These are phyloP conservation scores for Phenganax stokvisi DNA, from an alignment of 92 coral and sea anemone species.

Conservation along the genomic window DNA sequence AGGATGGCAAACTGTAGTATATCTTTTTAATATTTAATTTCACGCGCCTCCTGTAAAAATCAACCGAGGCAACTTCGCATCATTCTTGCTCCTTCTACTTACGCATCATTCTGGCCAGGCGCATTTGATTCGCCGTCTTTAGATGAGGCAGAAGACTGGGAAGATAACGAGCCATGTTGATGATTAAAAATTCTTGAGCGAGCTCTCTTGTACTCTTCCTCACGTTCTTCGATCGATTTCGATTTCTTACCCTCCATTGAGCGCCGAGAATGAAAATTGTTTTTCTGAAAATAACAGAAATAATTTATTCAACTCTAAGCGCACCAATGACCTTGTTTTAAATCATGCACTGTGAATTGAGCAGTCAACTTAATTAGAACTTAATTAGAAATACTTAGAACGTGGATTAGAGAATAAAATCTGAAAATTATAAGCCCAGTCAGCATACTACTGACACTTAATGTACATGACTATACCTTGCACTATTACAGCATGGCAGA, in stretches of 20 bases:
- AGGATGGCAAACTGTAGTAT: not conserved
- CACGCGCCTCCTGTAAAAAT: not conserved
- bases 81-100: not conserved
- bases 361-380: too few relatives aligned
- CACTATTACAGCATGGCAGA: too few relatives aligned
- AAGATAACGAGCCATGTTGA: conserved; percentile 67
- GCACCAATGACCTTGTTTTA: too few relatives aligned
- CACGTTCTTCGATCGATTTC: conserved; percentile 95
- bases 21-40: not conserved
- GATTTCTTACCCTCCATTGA: conserved; percentile 86
- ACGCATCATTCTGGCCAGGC: conserved; percentile 24
- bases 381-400: too few relatives aligned
- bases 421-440: too few relatives aligned
- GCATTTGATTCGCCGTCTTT: conserved; percentile 38
- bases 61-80: not conserved
- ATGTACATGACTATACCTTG: too few relatives aligned
- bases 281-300: conserved; percentile 50
- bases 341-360: too few relatives aligned
- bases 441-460: too few relatives aligned
- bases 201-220: conserved; percentile 82
- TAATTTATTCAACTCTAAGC: not conserved
- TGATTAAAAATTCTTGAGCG: conserved; percentile 88
- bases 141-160: conserved; percentile 96
- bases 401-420: too few relatives aligned
- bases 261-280: conserved; percentile 64